phyloP scores from a whole-genome alignment of 2,113 vertebrate genomes.

The Elephas maximus region DNA sequence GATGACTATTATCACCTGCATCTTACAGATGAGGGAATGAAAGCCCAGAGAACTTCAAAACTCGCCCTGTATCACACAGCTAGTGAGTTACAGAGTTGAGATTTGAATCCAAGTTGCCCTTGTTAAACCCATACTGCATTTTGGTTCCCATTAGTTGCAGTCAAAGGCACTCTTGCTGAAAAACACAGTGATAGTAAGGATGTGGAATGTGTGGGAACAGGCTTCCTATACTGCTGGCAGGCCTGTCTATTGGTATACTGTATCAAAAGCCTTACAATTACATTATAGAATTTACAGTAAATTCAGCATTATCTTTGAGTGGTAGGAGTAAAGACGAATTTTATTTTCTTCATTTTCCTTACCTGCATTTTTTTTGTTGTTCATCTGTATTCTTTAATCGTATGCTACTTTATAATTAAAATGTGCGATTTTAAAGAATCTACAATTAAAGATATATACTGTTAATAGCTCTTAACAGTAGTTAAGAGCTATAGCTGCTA shows the following conservation, averaged over 20 bases:
- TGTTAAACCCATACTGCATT: background rate
- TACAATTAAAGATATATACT: background rate
- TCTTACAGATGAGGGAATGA: too few relatives aligned
- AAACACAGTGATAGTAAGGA: background rate
- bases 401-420: slow-evolving; percentile 45
- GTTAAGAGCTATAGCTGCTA: too few relatives aligned
- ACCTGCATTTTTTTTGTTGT: background rate
- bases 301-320: background rate
- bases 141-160: background rate
- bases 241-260: background rate
- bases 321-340: slow-evolving; percentile 29
- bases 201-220: background rate
- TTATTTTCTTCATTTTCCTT: slow-evolving; percentile 38
- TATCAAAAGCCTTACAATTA: slow-evolving; percentile 24
- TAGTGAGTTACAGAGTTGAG: background rate
- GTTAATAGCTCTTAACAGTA: too few relatives aligned
- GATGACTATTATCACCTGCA: too few relatives aligned
- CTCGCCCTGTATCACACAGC: background rate
- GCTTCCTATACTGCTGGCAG: background rate
- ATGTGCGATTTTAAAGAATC: background rate
- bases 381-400: too few relatives aligned
- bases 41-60: background rate
- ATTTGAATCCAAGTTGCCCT: background rate
- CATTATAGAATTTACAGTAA: slow-evolving; percentile 4
- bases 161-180: background rate